Evolutionary conservation across 2,113 vertebrate genomes (phyloP).

Genomic region (Parus major): DNA sequence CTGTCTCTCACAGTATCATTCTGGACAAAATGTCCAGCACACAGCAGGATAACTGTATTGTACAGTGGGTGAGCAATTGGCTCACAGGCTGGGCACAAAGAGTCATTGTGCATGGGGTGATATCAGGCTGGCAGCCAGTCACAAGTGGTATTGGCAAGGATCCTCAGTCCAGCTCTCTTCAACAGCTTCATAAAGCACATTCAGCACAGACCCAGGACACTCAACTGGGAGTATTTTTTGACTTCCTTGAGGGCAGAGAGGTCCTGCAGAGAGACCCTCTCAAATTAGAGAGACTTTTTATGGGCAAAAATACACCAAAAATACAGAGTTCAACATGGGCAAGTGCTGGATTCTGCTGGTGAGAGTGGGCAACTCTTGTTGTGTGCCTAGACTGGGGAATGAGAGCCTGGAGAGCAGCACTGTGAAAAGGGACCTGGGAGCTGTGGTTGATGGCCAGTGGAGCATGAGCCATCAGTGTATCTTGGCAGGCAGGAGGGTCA

Average conservation of each 20-base stretch:
- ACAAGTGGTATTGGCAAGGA: neutral
- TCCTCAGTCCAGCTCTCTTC: neutral
- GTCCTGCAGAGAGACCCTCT: neutral
- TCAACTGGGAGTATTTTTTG: neutral
- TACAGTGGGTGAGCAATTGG: neutral
- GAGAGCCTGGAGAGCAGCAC: neutral
- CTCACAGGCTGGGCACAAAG: neutral
- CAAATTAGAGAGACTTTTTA: neutral
- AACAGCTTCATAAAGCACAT: neutral
- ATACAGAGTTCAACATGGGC: neutral
- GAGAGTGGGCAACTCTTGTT: neutral
- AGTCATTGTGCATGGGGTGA: neutral
- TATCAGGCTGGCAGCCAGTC: neutral
- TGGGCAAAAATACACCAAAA: neutral
- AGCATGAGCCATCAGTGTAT: neutral
- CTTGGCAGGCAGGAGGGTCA: neutral
- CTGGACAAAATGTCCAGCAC: too few species aligned
- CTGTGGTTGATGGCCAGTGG: rapidly evolving
- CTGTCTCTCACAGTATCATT: neutral
- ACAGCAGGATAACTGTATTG: neutral
- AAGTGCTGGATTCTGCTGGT: neutral
- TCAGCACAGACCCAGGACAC: neutral
- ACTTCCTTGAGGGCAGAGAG: neutral
- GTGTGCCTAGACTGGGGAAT: neutral
- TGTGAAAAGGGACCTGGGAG: rapidly evolving